Conservation (phyloP, 2,797 vertebrate species). For the Craterocephalus amniculus region DNA sequence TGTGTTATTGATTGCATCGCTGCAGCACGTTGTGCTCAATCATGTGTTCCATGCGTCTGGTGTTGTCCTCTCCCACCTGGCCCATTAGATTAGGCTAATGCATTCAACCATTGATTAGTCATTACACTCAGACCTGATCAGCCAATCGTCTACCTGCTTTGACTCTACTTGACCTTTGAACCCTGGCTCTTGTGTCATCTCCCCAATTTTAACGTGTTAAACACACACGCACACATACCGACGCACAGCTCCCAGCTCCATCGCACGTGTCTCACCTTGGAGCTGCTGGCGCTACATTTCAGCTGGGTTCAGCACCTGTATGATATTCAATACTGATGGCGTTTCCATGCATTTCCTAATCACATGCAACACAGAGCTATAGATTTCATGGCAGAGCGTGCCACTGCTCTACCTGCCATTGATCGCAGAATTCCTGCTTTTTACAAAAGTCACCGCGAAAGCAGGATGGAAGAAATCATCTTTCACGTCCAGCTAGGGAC, state of each 20-base stretch:
- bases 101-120: conserved; percentile 99
- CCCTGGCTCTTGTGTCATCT: conserved; percentile 59
- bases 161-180: conserved; percentile 79
- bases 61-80: conserved; percentile 92
- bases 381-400: conserved; percentile 58
- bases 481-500: not conserved
- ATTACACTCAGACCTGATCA: conserved; percentile 96
- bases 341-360: conserved; percentile 60
- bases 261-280: conserved; percentile 23
- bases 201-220: conserved; percentile 59
- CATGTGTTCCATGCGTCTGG: conserved; percentile 91
- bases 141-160: conserved; percentile 89
- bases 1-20: conserved; percentile 91
- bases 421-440: conserved; percentile 37
- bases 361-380: conserved; percentile 72
- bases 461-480: conserved; percentile 15
- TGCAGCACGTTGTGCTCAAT: conserved; percentile 94
- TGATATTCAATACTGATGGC: conserved; percentile 57
- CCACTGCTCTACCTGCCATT: conserved; percentile 38
- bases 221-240: conserved; percentile 44
- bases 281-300: conserved; percentile 20
- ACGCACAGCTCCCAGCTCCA: conserved; percentile 33
- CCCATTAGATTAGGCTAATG: conserved; percentile 96
- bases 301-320: conserved; percentile 49
- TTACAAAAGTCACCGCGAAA: conserved; percentile 28